phyloP scores from a whole-genome alignment of 2,888 invertebrate species.

The Euclidia mi region DNA sequence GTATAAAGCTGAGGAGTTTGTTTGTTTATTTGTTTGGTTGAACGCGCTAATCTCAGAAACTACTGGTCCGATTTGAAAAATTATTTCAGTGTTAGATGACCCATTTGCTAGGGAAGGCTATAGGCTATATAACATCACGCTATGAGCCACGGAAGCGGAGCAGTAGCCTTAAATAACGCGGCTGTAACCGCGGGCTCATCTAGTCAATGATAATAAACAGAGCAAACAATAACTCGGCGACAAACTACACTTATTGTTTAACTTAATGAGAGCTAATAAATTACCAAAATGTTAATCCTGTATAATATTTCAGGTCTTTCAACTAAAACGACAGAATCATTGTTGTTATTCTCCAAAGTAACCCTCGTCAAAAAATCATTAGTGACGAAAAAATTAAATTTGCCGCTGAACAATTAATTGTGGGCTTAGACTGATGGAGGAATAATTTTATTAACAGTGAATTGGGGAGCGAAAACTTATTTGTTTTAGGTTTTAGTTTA shows the following conservation, averaged over 20 bases:
- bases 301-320: constrained; percentile 23
- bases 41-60: no score
- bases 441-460: constrained; percentile 47
- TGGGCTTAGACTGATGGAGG: constrained; percentile 41
- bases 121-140: no score
- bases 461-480: constrained; percentile 8
- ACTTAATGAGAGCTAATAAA: not conserved
- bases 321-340: constrained; percentile 60
- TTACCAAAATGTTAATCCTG: constrained; percentile 14
- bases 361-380: constrained; percentile 85
- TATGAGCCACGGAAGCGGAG: no score
- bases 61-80: no score
- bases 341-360: constrained; percentile 63
- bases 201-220: no score
- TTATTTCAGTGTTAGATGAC: no score
- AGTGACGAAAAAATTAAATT: constrained; percentile 78
- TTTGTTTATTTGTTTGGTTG: no score
- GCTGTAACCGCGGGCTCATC: no score
- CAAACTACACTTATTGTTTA: not conserved
- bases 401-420: constrained; percentile 71
- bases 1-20: no score
- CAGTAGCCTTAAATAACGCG: no score
- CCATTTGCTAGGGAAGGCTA: no score
- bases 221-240: not conserved
- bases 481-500: not conserved